Evolutionary conservation across 2,797 vertebrate genomes (phyloP), one percentile per base, ranked within the genome.

Genomic region (Chelonia mydas): DNA sequence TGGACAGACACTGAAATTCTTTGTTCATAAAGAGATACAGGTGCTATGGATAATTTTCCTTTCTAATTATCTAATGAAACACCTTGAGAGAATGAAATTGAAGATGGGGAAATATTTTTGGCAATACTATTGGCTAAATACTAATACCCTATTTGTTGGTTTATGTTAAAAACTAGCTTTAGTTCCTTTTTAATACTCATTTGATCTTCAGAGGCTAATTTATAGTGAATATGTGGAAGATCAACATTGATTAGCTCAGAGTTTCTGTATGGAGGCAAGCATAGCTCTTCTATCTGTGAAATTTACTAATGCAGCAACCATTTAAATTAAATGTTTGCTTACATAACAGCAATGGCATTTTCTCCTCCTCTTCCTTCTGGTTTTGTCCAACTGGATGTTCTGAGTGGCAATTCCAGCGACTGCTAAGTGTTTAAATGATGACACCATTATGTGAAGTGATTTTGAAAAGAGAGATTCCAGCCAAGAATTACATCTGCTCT

Each of bases 351-450:
- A 90, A 9, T 97, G 97, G 96, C 97, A 85, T 97, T 91, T 96
- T 96, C 96, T 97, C 96, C 97, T 98, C 96, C 96, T 96, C 96
- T 96, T 97, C 91, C 96, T 97, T 87, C 97, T 65, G 90, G 95
- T 97, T 97, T 96, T 97, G 96, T 97, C 97, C 97, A 95, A 95
- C 95, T 93, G 83, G 96, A 96, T 98, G 98, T 98, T 98, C 97
- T 98, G 98, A 98, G 98, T 98, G 99, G 98, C 98, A 98, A 98
- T 98, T 97, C 98, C 98, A 94, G 98, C 97, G 98, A 97, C 98
- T 98, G 98, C 98, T 99, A 99, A 99, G 99, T 99, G 98, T 99
- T 99, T 99, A 99, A 99, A 99, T 99, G 99, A 99, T 99, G 99
- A 99, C 98, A 99, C 99, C 99, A 99, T 99, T 99, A 99, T 99